These are phyloP conservation scores for Limanda limanda DNA, from an alignment of 2,113 vertebrate genomes.

Conservation along the genomic window DNA sequence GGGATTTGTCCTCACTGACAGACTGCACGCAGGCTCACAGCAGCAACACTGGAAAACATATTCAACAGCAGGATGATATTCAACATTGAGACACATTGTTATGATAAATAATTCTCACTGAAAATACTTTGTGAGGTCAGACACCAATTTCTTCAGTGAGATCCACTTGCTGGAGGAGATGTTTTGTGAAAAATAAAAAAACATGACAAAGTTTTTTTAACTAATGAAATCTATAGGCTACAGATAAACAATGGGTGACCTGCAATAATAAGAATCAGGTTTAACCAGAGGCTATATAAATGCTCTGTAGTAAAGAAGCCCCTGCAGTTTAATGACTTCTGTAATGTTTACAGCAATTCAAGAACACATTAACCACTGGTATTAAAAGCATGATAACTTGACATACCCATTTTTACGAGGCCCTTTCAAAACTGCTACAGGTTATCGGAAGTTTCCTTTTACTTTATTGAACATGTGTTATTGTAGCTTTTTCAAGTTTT, in stretches of 20 bases:
- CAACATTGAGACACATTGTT: neutral
- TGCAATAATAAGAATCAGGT: neutral
- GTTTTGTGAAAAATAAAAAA: too few relatives aligned
- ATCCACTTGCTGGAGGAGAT: neutral
- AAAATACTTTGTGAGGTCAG: neutral
- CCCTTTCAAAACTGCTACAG: too few relatives aligned
- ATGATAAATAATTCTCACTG: neutral
- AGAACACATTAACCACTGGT: neutral
- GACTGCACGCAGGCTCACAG: conserved; percentile 12
- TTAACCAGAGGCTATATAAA: neutral
- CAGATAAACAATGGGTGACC: neutral
- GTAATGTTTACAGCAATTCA: neutral
- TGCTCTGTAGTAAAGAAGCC: too few relatives aligned
- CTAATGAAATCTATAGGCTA: neutral
- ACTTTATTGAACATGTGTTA: neutral
- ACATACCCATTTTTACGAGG: too few relatives aligned
- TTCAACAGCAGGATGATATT: neutral
- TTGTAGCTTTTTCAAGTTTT: neutral
- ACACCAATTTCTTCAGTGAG: neutral
- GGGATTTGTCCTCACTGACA: neutral
- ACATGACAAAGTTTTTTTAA: too few relatives aligned
- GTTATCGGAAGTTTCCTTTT: neutral
- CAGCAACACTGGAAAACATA: neutral
- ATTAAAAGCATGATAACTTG: neutral
- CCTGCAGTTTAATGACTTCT: neutral